A percentile compares a stretch with the other conserved stretches of the same genome.
phyloP scores from a whole-genome alignment of 2,113 vertebrate genomes.

The Eulacestoma nigropectus region DNA sequence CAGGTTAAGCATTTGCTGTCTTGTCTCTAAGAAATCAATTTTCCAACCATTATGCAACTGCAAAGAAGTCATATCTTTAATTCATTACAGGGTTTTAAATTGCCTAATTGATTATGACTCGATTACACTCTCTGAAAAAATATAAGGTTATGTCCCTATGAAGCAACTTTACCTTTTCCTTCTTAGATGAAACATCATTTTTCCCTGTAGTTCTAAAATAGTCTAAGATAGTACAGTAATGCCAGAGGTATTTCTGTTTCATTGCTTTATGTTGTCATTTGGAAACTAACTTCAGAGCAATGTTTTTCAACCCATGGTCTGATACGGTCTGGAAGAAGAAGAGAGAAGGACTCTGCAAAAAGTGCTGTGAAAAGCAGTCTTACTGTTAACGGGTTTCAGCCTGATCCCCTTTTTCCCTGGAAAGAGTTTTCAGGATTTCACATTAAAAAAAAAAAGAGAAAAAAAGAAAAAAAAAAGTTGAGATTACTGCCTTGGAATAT shows the following conservation, averaged over 20 bases:
- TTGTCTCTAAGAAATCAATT: conserved; percentile 63
- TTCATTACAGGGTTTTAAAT: conserved; percentile 62
- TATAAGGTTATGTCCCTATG: conserved; percentile 31
- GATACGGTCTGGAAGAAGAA: not conserved
- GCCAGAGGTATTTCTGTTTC: not conserved
- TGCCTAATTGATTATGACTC: conserved; percentile 60
- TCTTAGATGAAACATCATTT: not conserved
- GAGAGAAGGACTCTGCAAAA: not conserved
- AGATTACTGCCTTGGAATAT: not conserved
- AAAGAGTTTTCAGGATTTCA: not conserved
- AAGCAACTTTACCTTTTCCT: conserved; percentile 1
- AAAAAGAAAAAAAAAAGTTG: not conserved
- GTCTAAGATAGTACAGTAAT: not conserved
- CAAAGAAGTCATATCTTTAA: conserved; percentile 62
- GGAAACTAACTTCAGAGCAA: not conserved
- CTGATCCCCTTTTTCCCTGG: not conserved
- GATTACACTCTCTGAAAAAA: conserved; percentile 43
- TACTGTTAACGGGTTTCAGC: not conserved
- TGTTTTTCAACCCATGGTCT: not conserved
- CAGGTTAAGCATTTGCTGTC: conserved; percentile 49
- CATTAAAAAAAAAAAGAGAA: not conserved
- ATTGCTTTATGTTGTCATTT: not conserved
- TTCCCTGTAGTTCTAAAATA: not conserved
- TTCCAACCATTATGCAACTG: conserved; percentile 36
- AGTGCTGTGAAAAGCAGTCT: not conserved